Conservation (phyloP, 2,797 vertebrate genomes). For the Sebastes steindachneri region DNA sequence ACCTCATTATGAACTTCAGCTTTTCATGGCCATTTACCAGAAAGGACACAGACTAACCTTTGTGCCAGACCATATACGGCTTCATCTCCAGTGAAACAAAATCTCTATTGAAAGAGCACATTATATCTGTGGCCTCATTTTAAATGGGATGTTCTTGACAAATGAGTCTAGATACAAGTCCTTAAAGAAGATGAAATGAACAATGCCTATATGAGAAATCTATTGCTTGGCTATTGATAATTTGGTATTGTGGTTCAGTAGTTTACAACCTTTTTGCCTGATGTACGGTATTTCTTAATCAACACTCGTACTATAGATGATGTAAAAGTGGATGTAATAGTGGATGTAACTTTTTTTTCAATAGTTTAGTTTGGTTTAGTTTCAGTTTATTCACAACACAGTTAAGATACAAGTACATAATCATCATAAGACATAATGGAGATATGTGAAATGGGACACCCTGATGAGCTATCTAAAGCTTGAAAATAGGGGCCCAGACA, state of each 20-base stretch:
- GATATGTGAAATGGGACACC: too few species aligned
- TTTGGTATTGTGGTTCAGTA: neutral
- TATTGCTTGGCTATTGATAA: neutral
- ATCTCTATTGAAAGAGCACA: neutral
- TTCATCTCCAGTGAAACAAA: constrained; percentile 12
- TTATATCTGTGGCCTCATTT: neutral
- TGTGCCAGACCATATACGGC: constrained; percentile 6
- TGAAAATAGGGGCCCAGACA: too few species aligned
- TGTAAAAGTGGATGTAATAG: too few species aligned
- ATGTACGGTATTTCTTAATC: neutral
- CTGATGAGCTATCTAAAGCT: too few species aligned
- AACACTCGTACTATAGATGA: too few species aligned
- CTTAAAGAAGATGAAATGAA: neutral
- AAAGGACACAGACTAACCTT: constrained; percentile 25
- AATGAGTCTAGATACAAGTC: neutral
- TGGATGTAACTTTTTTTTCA: too few species aligned
- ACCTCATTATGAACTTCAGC: constrained; percentile 6
- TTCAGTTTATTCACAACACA: too few species aligned
- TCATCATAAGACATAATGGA: too few species aligned
- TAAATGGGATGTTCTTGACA: neutral
- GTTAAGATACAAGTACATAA: too few species aligned
- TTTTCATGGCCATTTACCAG: constrained; percentile 25
- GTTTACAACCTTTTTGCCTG: neutral
- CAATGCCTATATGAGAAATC: neutral
- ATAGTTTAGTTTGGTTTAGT: too few species aligned